A percentile compares a stretch with the other conserved stretches of the same genome.
Conservation (phyloP, 1,140 invertebrate species). For the Formica selysi region DNA sequence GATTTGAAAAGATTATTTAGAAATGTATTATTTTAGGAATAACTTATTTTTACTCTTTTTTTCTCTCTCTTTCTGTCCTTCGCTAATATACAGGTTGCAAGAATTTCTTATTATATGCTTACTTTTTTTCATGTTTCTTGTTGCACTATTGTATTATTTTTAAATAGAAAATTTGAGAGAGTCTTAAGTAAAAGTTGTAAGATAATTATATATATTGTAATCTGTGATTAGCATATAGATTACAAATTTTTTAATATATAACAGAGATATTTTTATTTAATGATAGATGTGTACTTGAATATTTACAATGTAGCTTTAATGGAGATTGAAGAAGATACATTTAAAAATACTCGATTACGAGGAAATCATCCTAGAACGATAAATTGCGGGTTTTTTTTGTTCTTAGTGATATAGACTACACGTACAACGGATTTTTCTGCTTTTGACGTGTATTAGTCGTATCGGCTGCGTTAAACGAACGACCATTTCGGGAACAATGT, state of each 20-base stretch:
- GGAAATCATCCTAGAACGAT: conserved; percentile 38
- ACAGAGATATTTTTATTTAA: neutral
- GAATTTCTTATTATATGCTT: too few relatives aligned
- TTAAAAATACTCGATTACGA: conserved; percentile 9
- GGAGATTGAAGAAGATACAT: neutral
- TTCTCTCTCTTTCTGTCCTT: too few relatives aligned
- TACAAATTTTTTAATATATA: too few relatives aligned
- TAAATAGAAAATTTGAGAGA: neutral
- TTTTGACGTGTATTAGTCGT: conserved; percentile 55
- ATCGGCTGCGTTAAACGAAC: conserved; percentile 47
- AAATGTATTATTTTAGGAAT: too few relatives aligned
- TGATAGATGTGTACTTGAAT: neutral
- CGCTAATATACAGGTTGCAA: too few relatives aligned
- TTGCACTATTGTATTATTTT: neutral
- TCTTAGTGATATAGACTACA: conserved; percentile 3
- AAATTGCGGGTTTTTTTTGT: conserved; percentile 44
- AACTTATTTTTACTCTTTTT: too few relatives aligned
- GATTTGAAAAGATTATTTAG: too few relatives aligned
- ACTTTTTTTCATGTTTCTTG: too few relatives aligned
- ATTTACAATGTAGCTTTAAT: neutral
- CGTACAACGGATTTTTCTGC: conserved; percentile 55
- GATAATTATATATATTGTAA: too few relatives aligned
- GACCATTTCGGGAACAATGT: conserved; percentile 55
- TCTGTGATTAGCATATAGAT: too few relatives aligned
- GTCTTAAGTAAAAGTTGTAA: neutral